A percentile compares a stretch with the other conserved stretches of the same genome.
These are phyloP conservation scores for Heterotilapia buettikoferi DNA, from an alignment of 2,113 vertebrate species.

Conservation along the genomic window DNA sequence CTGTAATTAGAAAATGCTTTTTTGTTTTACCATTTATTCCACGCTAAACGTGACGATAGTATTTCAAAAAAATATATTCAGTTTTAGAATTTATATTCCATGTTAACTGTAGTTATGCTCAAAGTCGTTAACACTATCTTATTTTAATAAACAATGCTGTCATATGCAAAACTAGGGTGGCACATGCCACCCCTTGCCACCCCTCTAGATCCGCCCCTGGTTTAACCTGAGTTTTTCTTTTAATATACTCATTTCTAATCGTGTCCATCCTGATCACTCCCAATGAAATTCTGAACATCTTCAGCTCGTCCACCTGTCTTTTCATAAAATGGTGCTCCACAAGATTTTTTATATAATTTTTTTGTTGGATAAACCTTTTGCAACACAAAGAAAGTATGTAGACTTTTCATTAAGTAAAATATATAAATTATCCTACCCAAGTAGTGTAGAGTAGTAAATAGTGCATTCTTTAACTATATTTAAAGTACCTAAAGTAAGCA, in stretches of 20 bases:
- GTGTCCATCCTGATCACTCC: not conserved
- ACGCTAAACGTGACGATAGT: not conserved
- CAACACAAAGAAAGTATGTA: not conserved
- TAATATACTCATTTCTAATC: fast-evolving
- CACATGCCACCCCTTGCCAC: not conserved
- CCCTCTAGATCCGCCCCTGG: not conserved
- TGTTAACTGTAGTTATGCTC: not conserved
- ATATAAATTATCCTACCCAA: not conserved
- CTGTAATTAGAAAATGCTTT: not conserved
- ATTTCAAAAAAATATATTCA: not conserved
- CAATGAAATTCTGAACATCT: not conserved
- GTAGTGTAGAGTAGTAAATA: not conserved
- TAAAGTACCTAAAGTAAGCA: not conserved
- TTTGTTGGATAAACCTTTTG: not conserved
- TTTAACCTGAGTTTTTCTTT: not conserved
- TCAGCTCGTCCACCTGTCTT: not conserved
- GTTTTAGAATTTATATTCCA: not conserved
- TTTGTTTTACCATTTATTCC: not conserved
- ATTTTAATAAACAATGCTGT: not conserved
- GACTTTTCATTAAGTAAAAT: not conserved
- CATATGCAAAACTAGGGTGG: not conserved
- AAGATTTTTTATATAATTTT: not conserved
- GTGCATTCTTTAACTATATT: not conserved
- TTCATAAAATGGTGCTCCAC: not conserved
- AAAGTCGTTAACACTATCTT: not conserved